These are phyloP conservation scores for Drosophila birchii DNA, from an alignment of 2,888 invertebrate species.

Conservation along the genomic window DNA sequence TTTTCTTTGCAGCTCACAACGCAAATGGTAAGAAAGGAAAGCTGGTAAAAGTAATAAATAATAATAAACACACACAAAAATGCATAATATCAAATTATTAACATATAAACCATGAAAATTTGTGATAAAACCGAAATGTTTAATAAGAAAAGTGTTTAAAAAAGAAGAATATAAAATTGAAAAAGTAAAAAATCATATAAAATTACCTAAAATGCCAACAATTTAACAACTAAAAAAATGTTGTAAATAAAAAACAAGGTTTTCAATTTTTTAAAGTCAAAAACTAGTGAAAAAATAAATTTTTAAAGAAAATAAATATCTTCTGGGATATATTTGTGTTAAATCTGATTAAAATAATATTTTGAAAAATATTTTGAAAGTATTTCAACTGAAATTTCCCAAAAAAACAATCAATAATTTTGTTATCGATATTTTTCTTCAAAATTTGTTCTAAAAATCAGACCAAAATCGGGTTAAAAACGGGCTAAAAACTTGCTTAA, in stretches of 20 bases:
- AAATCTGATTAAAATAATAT: background rate
- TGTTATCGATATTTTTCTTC: too few relatives aligned
- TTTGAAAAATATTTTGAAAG: background rate
- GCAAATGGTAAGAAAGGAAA: slow-evolving; percentile 72
- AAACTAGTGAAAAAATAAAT: background rate
- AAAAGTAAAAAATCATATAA: background rate
- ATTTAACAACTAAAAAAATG: slow-evolving; percentile 18
- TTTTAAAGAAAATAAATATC: background rate
- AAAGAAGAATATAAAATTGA: background rate
- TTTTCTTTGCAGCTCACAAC: slow-evolving; percentile 55
- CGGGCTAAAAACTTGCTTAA: background rate
- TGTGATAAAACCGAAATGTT: background rate
- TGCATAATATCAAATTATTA: slow-evolving; percentile 2
- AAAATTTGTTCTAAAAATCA: too few relatives aligned
- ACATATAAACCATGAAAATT: background rate
- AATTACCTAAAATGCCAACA: background rate
- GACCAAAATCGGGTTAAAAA: too few relatives aligned
- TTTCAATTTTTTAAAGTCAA: background rate
- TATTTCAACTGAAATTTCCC: too few relatives aligned
- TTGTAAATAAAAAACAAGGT: background rate
- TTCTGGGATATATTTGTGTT: background rate
- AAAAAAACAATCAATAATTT: too few relatives aligned
- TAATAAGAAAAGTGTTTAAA: background rate
- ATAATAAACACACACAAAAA: slow-evolving; percentile 15
- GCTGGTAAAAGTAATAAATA: slow-evolving; percentile 3